Evolutionary conservation across 2,113 vertebrate species (phyloP), one percentile per base, ranked within the genome.

Genomic region (Chaetodon trifascialis): DNA sequence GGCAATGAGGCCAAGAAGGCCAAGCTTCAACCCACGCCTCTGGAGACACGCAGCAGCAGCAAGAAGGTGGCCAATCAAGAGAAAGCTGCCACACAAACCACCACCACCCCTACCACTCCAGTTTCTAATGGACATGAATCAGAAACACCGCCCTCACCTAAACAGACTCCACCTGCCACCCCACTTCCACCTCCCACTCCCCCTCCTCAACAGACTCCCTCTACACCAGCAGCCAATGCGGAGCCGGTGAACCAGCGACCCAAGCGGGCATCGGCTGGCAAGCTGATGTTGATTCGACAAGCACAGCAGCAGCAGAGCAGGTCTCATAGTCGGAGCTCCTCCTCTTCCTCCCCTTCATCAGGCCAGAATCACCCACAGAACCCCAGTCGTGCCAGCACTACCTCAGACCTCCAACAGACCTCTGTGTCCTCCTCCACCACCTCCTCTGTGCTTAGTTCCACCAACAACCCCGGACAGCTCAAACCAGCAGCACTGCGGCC

Each of bases 241-340:
- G 96, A 97, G 95, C 96, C 96, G 11, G 96, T 97, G 93, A 94
- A 94, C 81, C 95, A 95, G 94, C 92, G 95, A 71, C 96, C 95
- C 71, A 94, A 94, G 84, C 96, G 97, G 92, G 96, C 96, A 64
- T 95, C 96, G 79, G 95, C 94, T 87, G 97, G 97, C 93, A 97
- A 97, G 93, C 97, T 97, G 94, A 97, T 94, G 94, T 95, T 97
- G 94, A 96, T 96, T 89, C 95, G 94, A 96, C 97, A 95, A 95
- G 96, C 96, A 95, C 97, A 97, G 94, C 97, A 96, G 95, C 97
- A 97, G 96, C 97, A 97, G 95, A 96, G 95, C 96, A 94, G 94
- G 91, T 95, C 95, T 89, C 97, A 97, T 91, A 95, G 96, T 76
- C 94, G 93, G 38, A 91, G 73, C 87, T 89, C 89, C 82, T 88